Evolutionary conservation across 2,113 vertebrate species (phyloP).

Genomic region (Gambusia affinis): DNA sequence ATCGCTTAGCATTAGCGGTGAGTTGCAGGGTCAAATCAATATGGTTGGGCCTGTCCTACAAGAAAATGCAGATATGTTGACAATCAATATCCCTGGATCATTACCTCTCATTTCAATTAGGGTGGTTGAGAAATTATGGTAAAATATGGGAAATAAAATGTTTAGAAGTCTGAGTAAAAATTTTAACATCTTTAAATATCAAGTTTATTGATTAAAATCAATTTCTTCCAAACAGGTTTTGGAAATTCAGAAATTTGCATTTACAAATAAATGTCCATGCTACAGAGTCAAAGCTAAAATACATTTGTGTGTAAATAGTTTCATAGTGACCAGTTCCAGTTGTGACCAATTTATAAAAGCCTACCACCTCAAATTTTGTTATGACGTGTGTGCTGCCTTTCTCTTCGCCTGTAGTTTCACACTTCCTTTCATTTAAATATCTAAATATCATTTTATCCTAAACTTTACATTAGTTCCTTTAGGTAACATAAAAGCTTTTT

Average conservation of each 20-base stretch:
- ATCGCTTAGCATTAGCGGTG: conserved; percentile 61
- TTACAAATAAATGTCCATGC: background rate
- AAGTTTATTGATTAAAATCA: background rate
- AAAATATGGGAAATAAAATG: background rate
- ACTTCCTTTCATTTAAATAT: background rate
- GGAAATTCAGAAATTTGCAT: background rate
- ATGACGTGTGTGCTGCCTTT: background rate
- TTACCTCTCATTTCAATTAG: conserved; percentile 67
- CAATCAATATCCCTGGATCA: conserved; percentile 73
- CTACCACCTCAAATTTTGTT: background rate
- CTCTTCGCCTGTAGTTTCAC: background rate
- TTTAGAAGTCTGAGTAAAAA: background rate
- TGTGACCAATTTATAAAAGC: background rate
- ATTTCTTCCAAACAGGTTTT: background rate
- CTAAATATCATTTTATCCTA: background rate
- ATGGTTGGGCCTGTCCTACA: conserved; percentile 56
- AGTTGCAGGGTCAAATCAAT: conserved; percentile 69
- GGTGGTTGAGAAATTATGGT: conserved; percentile 51
- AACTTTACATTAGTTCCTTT: background rate
- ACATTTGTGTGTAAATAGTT: background rate
- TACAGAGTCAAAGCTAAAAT: background rate
- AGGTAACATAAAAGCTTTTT: background rate
- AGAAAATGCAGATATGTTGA: conserved; percentile 67
- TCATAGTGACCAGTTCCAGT: too few species aligned
- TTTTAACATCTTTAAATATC: background rate